A percentile compares a stretch with the other conserved stretches of the same genome.
Evolutionary conservation across 2,888 invertebrate species (phyloP).

Genomic region (Xestoiulus laeticollis): DNA sequence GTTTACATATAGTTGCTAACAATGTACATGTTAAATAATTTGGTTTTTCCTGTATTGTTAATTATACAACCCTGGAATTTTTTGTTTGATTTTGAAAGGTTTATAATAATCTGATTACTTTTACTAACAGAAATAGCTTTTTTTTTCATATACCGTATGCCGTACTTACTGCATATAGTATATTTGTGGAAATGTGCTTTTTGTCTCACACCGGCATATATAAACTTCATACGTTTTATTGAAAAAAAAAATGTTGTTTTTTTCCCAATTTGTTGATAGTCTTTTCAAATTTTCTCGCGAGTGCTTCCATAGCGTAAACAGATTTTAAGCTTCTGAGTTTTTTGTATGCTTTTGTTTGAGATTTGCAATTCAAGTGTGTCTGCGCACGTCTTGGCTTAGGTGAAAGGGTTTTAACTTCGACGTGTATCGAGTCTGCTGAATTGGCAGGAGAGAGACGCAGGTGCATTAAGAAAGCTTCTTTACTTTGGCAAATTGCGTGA

Average conservation of each 20-base stretch:
- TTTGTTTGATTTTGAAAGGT: too few species aligned
- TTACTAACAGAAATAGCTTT: too few species aligned
- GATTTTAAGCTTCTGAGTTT: constrained; percentile 17
- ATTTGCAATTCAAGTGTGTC: not conserved
- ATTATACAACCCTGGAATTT: too few species aligned
- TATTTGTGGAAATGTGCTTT: too few species aligned
- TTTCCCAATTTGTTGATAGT: not conserved
- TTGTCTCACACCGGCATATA: not conserved
- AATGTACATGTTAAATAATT: too few species aligned
- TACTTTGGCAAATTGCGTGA: constrained; percentile 23
- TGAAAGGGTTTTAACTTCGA: not conserved
- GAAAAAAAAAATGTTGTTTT: not conserved
- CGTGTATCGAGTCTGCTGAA: not conserved
- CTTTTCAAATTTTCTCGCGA: not conserved
- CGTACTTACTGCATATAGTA: too few species aligned
- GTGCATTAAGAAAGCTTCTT: not conserved
- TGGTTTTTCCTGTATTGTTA: too few species aligned
- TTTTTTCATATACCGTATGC: too few species aligned
- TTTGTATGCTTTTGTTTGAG: not conserved
- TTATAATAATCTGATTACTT: too few species aligned
- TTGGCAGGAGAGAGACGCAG: not conserved
- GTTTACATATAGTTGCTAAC: too few species aligned
- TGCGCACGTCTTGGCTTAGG: not conserved
- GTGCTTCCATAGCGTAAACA: not conserved
- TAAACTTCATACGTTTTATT: not conserved